phyloP scores from a whole-genome alignment of 1,140 invertebrate genomes.

The Triops cancriformis region DNA sequence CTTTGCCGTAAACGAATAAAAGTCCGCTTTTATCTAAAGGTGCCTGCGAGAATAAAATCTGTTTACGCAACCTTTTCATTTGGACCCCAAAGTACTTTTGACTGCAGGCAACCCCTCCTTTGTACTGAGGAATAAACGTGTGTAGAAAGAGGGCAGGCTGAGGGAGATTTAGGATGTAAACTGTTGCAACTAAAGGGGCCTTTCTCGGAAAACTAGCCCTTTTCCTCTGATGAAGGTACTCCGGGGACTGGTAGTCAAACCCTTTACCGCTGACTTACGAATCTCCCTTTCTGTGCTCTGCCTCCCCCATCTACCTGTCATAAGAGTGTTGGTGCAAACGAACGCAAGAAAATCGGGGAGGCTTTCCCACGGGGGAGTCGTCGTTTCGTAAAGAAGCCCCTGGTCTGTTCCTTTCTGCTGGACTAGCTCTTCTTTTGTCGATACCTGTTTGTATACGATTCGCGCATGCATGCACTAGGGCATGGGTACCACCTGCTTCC shows the following conservation, averaged over 20 bases:
- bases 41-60: no score
- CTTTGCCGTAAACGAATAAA: no score
- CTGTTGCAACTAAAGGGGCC: not conserved
- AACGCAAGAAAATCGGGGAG: not conserved
- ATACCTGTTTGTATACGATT: not conserved
- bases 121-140: not conserved
- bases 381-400: no score
- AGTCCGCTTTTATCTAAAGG: no score
- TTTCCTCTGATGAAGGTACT: no score
- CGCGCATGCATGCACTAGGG: not conserved
- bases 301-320: not conserved
- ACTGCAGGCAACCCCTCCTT: no score
- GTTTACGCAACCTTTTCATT: no score
- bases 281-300: not conserved
- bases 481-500: conserved; percentile 6
- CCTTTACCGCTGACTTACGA: not conserved
- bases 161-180: not conserved
- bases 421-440: not conserved
- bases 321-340: not conserved
- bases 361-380: not conserved
- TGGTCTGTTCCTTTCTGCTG: not conserved
- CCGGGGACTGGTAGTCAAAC: not conserved
- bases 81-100: no score
- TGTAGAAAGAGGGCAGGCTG: not conserved
- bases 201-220: not conserved